Conservation (phyloP, 2,888 invertebrate genomes). For the Drosophila vallismaia region DNA sequence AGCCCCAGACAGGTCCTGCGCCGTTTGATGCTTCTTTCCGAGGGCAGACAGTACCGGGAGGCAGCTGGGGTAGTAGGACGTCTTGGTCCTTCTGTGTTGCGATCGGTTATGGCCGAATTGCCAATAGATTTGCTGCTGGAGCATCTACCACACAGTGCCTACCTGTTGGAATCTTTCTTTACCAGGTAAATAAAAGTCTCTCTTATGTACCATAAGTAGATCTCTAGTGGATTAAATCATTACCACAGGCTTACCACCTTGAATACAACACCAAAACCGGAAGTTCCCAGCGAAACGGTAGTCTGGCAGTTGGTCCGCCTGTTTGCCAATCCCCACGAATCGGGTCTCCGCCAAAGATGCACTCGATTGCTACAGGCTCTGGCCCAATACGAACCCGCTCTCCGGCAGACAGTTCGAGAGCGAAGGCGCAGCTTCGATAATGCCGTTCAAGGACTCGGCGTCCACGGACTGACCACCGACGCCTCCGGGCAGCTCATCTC, state of each 20-base stretch:
- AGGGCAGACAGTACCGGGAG: slow-evolving; percentile 95
- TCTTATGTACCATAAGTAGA: no score
- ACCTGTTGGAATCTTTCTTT: slow-evolving; percentile 93
- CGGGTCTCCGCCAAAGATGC: slow-evolving; percentile 87
- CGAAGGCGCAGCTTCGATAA: slow-evolving; percentile 91
- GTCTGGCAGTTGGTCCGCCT: slow-evolving; percentile 94
- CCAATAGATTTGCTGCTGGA: slow-evolving; percentile 95
- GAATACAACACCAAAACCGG: slow-evolving; percentile 86
- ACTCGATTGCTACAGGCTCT: slow-evolving; percentile 86
- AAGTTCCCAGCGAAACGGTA: slow-evolving; percentile 90
- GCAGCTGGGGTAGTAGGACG: slow-evolving; percentile 93
- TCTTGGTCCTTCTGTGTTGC: slow-evolving; percentile 91
- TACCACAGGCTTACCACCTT: slow-evolving; percentile 82
- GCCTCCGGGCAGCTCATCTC: slow-evolving; percentile 88
- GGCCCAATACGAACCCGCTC: slow-evolving; percentile 87
- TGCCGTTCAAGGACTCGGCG: slow-evolving; percentile 93
- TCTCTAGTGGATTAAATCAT: neutral
- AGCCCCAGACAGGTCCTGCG: slow-evolving; percentile 88
- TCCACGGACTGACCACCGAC: slow-evolving; percentile 92
- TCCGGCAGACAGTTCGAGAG: slow-evolving; percentile 88
- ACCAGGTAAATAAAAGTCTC: slow-evolving; percentile 85
- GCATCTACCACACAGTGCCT: slow-evolving; percentile 93
- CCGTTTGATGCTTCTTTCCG: slow-evolving; percentile 91
- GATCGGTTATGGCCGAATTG: slow-evolving; percentile 90
- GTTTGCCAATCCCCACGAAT: slow-evolving; percentile 86